Evolutionary conservation across 1,140 invertebrate genomes (phyloP).

Genomic region (Euura saliciscinereae): DNA sequence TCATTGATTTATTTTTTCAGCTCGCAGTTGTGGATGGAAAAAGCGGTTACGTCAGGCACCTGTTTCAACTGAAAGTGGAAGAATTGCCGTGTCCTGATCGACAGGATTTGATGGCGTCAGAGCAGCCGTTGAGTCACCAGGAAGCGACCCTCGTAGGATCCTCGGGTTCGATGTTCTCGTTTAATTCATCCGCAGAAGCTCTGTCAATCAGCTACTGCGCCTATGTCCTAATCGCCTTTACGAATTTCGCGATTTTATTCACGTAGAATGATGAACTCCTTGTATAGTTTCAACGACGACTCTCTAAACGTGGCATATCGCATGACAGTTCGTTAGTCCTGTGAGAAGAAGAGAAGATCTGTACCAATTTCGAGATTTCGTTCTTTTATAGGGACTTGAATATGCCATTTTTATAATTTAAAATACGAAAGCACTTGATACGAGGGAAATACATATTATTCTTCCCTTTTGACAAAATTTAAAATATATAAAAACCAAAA

Average conservation of each 20-base stretch:
- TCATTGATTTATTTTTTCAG: slow-evolving; percentile 31
- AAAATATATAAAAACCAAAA: background rate
- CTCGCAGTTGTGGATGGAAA: slow-evolving; percentile 43
- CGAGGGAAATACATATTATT: too few relatives aligned
- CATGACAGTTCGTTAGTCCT: background rate
- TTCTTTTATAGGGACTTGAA: too few relatives aligned
- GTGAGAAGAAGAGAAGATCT: background rate
- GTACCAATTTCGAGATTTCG: background rate
- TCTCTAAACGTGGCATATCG: background rate
- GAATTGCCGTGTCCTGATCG: slow-evolving; percentile 70
- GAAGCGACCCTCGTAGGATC: slow-evolving; percentile 45
- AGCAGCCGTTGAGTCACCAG: slow-evolving; percentile 51
- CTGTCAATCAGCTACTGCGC: slow-evolving; percentile 37
- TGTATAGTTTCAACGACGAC: background rate
- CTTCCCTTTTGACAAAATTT: too few relatives aligned
- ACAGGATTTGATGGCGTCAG: slow-evolving; percentile 56
- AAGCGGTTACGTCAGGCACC: slow-evolving; percentile 45
- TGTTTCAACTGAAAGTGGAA: slow-evolving; percentile 69
- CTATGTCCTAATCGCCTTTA: slow-evolving; percentile 31
- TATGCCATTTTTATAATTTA: too few relatives aligned
- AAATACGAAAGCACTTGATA: too few relatives aligned
- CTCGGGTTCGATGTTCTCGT: slow-evolving; percentile 40
- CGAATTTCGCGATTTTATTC: slow-evolving; percentile 12
- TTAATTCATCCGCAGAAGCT: slow-evolving; percentile 33
- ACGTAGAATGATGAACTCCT: slow-evolving; percentile 20